phyloP scores from a whole-genome alignment of 1,140 invertebrate species.

The Conus ventricosus region DNA sequence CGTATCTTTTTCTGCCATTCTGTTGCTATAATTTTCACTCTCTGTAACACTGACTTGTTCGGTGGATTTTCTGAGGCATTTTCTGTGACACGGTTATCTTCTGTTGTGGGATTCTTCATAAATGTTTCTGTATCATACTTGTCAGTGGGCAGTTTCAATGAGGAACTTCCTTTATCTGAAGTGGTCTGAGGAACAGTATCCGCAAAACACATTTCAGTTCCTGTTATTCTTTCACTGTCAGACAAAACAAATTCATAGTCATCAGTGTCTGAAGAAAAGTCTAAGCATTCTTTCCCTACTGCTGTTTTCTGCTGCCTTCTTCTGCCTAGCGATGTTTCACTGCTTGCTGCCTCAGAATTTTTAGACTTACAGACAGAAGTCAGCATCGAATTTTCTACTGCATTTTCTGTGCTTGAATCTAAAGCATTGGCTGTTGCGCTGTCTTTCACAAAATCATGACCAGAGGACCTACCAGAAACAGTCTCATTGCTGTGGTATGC shows the following conservation, averaged over 20 bases:
- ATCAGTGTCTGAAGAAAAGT: slow-evolving; percentile 2
- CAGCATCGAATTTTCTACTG: not conserved
- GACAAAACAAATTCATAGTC: not conserved
- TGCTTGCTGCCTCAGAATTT: not conserved
- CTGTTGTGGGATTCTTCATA: not conserved
- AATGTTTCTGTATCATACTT: not conserved
- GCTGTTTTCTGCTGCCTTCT: not conserved
- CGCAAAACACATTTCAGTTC: not conserved
- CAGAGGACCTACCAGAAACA: not conserved
- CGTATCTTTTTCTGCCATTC: no score
- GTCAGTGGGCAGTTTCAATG: not conserved
- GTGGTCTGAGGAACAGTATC: not conserved
- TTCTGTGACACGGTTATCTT: no score
- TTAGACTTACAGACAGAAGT: not conserved
- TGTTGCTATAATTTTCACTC: not conserved
- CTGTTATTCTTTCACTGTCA: not conserved
- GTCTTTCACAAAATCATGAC: not conserved
- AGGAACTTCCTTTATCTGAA: not conserved
- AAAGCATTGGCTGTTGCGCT: not conserved
- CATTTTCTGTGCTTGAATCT: not conserved
- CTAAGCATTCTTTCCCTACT: not conserved
- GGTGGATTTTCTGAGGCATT: not conserved
- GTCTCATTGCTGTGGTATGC: not conserved
- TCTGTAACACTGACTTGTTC: not conserved
- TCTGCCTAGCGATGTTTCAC: not conserved